A percentile compares a stretch with the other conserved stretches of the same genome.
Conservation (phyloP, 2,113 vertebrate species). For the Heterotilapia buettikoferi region DNA sequence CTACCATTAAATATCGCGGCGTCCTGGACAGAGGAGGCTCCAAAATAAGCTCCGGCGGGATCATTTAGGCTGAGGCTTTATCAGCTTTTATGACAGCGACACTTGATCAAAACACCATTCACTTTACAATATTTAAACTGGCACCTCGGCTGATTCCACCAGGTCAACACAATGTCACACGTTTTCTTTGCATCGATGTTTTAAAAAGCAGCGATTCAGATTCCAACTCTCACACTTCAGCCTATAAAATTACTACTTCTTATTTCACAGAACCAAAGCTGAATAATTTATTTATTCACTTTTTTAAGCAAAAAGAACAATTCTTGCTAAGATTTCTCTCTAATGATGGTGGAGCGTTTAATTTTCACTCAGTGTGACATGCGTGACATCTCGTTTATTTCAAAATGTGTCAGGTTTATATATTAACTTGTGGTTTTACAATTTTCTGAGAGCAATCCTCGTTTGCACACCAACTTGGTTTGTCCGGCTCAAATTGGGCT, state of each 20-base stretch:
- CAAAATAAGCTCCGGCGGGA: slow-evolving; percentile 28
- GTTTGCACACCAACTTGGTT: not conserved
- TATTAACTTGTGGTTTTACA: not conserved
- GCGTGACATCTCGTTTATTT: not conserved
- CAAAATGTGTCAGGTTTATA: not conserved
- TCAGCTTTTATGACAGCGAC: not conserved
- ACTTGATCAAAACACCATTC: slow-evolving; percentile 17
- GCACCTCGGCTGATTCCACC: not conserved
- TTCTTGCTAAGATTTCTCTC: not conserved
- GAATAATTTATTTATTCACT: not conserved
- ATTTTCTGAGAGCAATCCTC: not conserved
- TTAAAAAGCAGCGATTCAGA: not conserved
- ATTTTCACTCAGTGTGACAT: not conserved
- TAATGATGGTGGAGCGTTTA: not conserved
- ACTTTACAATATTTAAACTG: not conserved
- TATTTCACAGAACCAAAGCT: not conserved
- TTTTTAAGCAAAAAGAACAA: not conserved
- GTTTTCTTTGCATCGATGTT: not conserved
- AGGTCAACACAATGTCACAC: not conserved
- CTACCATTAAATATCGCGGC: slow-evolving; percentile 3
- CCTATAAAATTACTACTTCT: not conserved
- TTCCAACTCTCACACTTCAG: not conserved
- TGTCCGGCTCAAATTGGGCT: not conserved
- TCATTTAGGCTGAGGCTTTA: slow-evolving; percentile 1
- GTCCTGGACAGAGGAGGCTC: not conserved